Percentiles rank a stretch among this genome's conserved stretches.
phyloP scores from a whole-genome alignment of 1,140 invertebrate genomes.

The Cotesia chilonis region DNA sequence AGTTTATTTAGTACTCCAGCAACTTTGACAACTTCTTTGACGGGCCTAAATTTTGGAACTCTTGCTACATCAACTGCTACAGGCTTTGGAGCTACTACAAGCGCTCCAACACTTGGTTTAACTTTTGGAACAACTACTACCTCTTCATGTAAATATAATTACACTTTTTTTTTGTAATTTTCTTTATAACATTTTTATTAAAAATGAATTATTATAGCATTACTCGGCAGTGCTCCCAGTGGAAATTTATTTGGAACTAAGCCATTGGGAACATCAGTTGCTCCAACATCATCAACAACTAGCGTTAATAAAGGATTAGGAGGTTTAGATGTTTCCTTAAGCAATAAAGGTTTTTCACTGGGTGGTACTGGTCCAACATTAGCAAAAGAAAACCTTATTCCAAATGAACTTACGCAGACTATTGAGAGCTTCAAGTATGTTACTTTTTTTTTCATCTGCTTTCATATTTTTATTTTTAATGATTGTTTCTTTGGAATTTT shows the following conservation, averaged over 20 bases:
- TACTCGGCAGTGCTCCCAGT: slow-evolving; percentile 49
- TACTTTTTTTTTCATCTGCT: slow-evolving; percentile 34
- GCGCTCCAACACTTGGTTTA: slow-evolving; percentile 47
- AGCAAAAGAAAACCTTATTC: slow-evolving; percentile 76
- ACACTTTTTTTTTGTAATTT: slow-evolving; percentile 26
- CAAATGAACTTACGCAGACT: slow-evolving; percentile 74
- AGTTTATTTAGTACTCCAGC: slow-evolving; percentile 43
- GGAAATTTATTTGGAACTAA: slow-evolving; percentile 59
- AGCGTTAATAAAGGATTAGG: slow-evolving; percentile 69
- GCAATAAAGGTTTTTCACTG: slow-evolving; percentile 66
- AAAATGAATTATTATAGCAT: slow-evolving; percentile 46
- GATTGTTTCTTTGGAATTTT: slow-evolving; percentile 64
- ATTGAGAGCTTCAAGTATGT: slow-evolving; percentile 70
- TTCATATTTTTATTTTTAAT: slow-evolving; percentile 26
- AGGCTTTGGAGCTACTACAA: slow-evolving; percentile 53
- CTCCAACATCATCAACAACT: slow-evolving; percentile 52
- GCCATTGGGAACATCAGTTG: slow-evolving; percentile 44
- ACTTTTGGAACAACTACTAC: slow-evolving; percentile 53
- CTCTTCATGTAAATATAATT: slow-evolving; percentile 44
- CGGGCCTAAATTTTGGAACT: slow-evolving; percentile 47
- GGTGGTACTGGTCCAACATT: slow-evolving; percentile 69
- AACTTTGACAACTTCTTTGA: slow-evolving; percentile 45
- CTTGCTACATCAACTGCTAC: slow-evolving; percentile 42
- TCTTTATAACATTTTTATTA: slow-evolving; percentile 31
- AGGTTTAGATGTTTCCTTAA: slow-evolving; percentile 70